These are phyloP conservation scores for Scopus umbretta DNA, from an alignment of 2,113 vertebrate genomes.

Conservation along the genomic window DNA sequence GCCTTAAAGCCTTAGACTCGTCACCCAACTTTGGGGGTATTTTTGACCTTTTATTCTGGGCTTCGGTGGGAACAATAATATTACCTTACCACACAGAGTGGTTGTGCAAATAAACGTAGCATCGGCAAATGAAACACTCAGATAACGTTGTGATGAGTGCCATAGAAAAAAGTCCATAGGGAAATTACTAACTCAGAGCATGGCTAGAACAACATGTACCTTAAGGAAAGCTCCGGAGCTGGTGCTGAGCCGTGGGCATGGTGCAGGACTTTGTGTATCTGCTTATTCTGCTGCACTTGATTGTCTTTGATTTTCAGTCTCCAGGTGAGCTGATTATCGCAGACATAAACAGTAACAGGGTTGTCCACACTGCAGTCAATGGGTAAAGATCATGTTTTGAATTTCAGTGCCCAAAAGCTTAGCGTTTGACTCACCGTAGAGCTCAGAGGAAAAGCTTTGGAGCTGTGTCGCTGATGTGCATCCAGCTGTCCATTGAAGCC, in stretches of 20 bases:
- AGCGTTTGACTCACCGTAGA: not conserved
- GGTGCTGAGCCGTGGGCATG: not conserved
- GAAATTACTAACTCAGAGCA: not conserved
- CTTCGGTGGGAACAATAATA: not conserved
- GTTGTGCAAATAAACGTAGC: not conserved
- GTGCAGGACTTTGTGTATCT: not conserved
- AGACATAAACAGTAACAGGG: not conserved
- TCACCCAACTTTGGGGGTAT: not conserved
- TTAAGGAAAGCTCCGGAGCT: not conserved
- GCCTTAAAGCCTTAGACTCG: not conserved
- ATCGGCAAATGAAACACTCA: rapidly evolving
- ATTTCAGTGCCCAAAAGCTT: not conserved
- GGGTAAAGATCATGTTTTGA: not conserved
- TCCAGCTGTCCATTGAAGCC: not conserved
- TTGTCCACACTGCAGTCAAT: not conserved
- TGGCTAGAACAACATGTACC: not conserved
- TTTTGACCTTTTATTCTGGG: not conserved
- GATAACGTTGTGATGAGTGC: rapidly evolving
- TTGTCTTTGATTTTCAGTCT: not conserved
- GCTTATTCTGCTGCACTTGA: not conserved
- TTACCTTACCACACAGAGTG: not conserved
- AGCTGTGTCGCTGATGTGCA: not conserved
- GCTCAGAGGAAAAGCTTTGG: not conserved
- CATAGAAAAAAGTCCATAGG: rapidly evolving
- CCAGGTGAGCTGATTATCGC: not conserved